Conservation (phyloP, 1,140 invertebrate species). For the Grapholita molesta region DNA sequence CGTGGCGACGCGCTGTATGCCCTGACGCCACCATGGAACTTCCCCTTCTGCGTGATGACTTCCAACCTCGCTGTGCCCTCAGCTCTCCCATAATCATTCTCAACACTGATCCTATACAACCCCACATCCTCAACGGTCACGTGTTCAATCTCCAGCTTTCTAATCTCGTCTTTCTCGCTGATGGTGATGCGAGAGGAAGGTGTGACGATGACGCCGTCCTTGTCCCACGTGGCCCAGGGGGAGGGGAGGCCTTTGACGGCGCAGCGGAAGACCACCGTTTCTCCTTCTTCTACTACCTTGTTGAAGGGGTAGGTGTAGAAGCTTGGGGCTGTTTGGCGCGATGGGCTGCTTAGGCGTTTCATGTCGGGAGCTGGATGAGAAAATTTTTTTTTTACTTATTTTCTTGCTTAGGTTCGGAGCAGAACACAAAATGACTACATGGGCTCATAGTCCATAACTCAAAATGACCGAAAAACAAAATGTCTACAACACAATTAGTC, state of each 20-base stretch:
- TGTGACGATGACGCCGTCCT: constrained; percentile 83
- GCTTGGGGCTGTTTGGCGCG: constrained; percentile 81
- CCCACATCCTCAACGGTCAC: constrained; percentile 89
- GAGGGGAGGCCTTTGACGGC: constrained; percentile 86
- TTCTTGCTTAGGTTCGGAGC: too few species aligned
- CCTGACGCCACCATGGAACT: constrained; percentile 55
- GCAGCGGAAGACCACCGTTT: constrained; percentile 85
- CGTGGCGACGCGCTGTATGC: constrained; percentile 57
- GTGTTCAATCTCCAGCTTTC: constrained; percentile 87
- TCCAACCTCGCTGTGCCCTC: constrained; percentile 89
- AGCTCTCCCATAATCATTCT: constrained; percentile 89
- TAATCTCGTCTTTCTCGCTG: constrained; percentile 88
- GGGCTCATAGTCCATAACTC: too few species aligned
- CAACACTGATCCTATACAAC: constrained; percentile 87
- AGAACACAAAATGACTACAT: too few species aligned
- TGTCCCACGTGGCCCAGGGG: constrained; percentile 90
- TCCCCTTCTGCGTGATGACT: constrained; percentile 80
- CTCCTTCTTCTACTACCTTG: constrained; percentile 89
- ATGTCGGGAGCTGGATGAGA: constrained; percentile 42
- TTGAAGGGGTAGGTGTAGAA: constrained; percentile 94
- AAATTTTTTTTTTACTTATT: too few species aligned
- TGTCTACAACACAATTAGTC: too few species aligned
- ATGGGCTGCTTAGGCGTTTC: constrained; percentile 50
- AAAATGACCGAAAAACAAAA: too few species aligned
- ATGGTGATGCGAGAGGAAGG: constrained; percentile 83